phyloP scores from a whole-genome alignment of 2,888 invertebrate species.

The Sepiola atlantica region DNA sequence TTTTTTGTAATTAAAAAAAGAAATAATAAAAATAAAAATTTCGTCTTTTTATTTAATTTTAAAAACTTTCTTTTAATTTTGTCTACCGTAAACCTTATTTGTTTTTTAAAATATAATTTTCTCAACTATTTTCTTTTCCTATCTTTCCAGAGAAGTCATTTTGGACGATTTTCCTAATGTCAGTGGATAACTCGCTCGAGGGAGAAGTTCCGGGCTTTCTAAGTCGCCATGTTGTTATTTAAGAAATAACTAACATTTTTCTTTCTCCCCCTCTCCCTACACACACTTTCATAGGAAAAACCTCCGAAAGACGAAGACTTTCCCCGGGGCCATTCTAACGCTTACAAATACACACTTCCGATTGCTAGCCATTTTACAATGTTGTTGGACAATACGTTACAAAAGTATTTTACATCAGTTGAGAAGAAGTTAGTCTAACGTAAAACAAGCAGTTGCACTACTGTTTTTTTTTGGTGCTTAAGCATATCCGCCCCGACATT shows the following conservation, averaged over 20 bases:
- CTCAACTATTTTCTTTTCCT: no score
- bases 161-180: background rate
- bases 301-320: background rate
- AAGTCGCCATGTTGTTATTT: slow-evolving; percentile 32
- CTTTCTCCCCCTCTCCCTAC: background rate
- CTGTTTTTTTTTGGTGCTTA: no score
- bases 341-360: background rate
- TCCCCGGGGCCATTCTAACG: background rate
- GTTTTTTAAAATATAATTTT: no score
- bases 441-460: background rate
- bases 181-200: background rate
- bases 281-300: no score
- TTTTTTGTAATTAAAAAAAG: background rate
- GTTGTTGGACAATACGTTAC: slow-evolving; percentile 16
- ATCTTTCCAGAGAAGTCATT: no score
- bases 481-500: no score
- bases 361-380: background rate
- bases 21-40: background rate
- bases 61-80: background rate
- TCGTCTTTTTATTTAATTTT: background rate
- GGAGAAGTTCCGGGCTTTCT: slow-evolving; percentile 32
- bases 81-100: no score
- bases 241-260: background rate
- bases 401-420: slow-evolving; percentile 32
- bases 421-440: background rate